Conservation (phyloP, 2,888 invertebrate species). For the Danaus chrysippus region DNA sequence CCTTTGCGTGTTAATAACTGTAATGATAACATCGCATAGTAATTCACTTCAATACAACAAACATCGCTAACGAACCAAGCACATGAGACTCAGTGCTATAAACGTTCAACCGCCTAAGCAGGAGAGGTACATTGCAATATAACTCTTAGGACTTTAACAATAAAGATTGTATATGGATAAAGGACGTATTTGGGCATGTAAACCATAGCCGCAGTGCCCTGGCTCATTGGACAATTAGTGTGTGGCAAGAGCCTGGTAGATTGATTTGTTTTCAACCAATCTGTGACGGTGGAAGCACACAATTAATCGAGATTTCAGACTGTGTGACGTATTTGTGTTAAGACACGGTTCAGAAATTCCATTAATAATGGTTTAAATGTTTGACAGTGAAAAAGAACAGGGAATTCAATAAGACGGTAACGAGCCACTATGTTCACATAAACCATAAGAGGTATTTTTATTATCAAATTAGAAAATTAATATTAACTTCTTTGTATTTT, state of each 20-base stretch:
- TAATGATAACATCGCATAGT: constrained; percentile 12
- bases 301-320: constrained; percentile 19
- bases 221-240: constrained; percentile 29
- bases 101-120: constrained; percentile 22
- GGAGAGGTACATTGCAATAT: constrained; percentile 15
- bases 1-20: constrained; percentile 4
- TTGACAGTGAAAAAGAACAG: background rate
- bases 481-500: background rate
- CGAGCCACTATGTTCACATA: no score
- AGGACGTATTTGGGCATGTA: constrained; percentile 15
- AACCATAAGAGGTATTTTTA: no score
- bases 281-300: constrained; percentile 18
- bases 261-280: constrained; percentile 28
- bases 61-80: constrained; percentile 18
- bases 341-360: constrained; percentile 11
- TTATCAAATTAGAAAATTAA: background rate
- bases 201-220: constrained; percentile 17
- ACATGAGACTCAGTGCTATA: constrained; percentile 17
- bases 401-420: no score
- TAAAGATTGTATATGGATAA: constrained; percentile 18
- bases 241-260: constrained; percentile 23
- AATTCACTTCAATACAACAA: constrained; percentile 12
- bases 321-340: constrained; percentile 17
- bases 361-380: constrained; percentile 1
- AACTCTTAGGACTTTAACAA: constrained; percentile 7